Evolutionary conservation across 2,797 vertebrate genomes (phyloP).

Genomic region (Streptopelia turtur): DNA sequence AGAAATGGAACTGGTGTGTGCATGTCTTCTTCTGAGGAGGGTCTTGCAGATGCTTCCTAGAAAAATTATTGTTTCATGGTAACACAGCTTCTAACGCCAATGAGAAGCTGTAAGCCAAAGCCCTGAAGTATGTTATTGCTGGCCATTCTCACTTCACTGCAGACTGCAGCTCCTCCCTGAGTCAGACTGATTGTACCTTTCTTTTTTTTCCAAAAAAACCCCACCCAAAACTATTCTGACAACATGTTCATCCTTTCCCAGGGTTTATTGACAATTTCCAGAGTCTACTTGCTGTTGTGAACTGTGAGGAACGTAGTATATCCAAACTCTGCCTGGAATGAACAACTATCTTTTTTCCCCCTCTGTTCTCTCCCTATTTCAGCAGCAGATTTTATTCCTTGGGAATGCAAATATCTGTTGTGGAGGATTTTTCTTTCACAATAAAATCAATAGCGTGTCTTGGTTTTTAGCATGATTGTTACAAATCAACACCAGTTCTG

Average conservation of each 20-base stretch:
- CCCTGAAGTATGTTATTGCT: neutral
- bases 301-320: neutral
- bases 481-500: neutral
- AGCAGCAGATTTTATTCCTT: neutral
- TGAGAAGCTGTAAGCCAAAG: neutral
- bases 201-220: neutral
- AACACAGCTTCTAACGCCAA: neutral
- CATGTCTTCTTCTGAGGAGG: neutral
- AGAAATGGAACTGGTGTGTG: neutral
- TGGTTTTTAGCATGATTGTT: neutral
- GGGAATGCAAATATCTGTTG: neutral
- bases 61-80: neutral
- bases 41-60: neutral
- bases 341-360: neutral
- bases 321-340: neutral
- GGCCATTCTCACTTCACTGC: neutral
- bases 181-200: neutral
- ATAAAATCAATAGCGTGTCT: neutral
- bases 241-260: neutral
- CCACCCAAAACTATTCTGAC: neutral
- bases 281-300: neutral
- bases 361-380: neutral
- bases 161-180: neutral
- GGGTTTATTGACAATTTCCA: neutral
- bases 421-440: neutral